phyloP scores from a whole-genome alignment of 1,140 invertebrate species.

The Zophobas atratus region DNA sequence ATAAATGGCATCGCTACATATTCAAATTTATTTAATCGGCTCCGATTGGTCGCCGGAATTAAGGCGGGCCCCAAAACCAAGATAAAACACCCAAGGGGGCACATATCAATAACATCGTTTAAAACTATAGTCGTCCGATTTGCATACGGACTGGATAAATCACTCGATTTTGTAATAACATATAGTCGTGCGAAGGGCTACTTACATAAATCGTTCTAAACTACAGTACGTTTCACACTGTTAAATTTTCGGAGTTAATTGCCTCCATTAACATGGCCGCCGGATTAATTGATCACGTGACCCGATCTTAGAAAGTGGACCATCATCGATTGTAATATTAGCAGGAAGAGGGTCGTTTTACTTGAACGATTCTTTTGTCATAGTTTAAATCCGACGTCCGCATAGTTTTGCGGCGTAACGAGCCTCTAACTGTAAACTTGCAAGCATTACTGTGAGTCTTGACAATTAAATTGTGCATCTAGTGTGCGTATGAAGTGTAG shows the following conservation, averaged over 20 bases:
- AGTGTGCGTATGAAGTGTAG: no score
- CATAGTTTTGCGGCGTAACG: neutral
- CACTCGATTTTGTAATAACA: neutral
- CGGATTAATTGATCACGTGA: neutral
- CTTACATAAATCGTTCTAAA: no score
- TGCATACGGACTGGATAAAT: neutral
- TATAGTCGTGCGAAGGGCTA: no score
- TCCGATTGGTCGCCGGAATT: neutral
- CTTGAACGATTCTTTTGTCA: slow-evolving; percentile 37
- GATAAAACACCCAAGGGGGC: neutral
- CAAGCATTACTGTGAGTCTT: neutral
- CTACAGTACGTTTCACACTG: no score
- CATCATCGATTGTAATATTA: neutral
- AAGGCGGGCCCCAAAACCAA: neutral
- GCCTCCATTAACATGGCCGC: neutral
- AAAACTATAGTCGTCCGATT: neutral
- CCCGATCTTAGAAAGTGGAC: neutral
- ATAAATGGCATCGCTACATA: slow-evolving; percentile 1
- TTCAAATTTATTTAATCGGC: neutral
- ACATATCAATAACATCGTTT: neutral
- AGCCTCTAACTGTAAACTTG: slow-evolving; percentile 19
- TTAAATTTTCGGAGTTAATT: no score
- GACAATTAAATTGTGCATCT: no score
- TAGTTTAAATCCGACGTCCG: slow-evolving; percentile 9
- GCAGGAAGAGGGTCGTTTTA: slow-evolving; percentile 23